A percentile compares a stretch with the other conserved stretches of the same genome.
Conservation (phyloP, 2,113 vertebrate genomes). For the Hoplias malabaricus region DNA sequence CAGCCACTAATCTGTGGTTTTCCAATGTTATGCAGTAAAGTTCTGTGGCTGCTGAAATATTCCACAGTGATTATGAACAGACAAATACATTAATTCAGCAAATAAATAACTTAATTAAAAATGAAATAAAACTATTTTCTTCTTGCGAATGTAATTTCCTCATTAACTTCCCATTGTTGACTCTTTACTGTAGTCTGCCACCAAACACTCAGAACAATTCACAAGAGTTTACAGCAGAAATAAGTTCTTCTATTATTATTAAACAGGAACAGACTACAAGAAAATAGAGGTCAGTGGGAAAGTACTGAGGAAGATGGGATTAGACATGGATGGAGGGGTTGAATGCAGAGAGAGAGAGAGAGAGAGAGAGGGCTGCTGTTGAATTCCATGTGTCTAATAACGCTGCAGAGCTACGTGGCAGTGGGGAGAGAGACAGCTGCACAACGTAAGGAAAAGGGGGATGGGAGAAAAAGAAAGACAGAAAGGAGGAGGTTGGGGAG, state of each 20-base stretch:
- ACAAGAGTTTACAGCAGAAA: not conserved
- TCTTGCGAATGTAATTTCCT: not conserved
- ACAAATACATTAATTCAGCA: not conserved
- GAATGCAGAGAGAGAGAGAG: slow-evolving; percentile 39
- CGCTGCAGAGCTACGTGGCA: slow-evolving; percentile 52
- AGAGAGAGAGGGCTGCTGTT: slow-evolving; percentile 20
- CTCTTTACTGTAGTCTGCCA: not conserved
- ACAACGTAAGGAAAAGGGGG: slow-evolving; percentile 31
- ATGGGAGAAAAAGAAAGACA: slow-evolving; percentile 28
- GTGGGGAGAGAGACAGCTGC: slow-evolving; percentile 38
- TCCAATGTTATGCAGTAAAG: not conserved
- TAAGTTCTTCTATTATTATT: not conserved
- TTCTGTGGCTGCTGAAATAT: not conserved
- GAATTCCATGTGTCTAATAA: slow-evolving; percentile 53
- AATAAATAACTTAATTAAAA: not conserved
- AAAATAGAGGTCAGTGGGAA: not conserved
- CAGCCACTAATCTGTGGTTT: not conserved
- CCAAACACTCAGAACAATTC: not conserved
- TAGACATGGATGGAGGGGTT: slow-evolving; percentile 19
- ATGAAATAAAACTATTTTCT: not conserved
- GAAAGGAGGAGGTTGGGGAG: slow-evolving; percentile 49
- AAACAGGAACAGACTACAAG: slow-evolving; percentile 2
- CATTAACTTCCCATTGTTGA: not conserved
- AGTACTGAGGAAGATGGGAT: slow-evolving; percentile 14
- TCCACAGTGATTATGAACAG: not conserved